Evolutionary conservation across 2,888 invertebrate genomes (phyloP).

Genomic region (Sinelater perroti): DNA sequence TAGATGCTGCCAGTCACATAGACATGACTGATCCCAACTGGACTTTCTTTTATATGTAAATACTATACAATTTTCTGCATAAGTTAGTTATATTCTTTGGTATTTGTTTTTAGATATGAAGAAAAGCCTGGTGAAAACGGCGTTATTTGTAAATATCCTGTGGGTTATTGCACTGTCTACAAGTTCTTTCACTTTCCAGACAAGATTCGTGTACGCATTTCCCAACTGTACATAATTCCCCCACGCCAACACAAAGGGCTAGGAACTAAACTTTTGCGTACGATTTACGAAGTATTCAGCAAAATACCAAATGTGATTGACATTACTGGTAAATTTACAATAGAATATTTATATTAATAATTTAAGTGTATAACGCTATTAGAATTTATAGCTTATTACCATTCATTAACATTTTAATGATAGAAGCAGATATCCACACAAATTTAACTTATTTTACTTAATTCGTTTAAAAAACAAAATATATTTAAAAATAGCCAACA

Average conservation of each 20-base stretch:
- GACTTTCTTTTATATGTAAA: slow-evolving; percentile 85
- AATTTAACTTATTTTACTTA: no score
- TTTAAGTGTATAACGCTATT: neutral
- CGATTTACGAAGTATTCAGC: slow-evolving; percentile 54
- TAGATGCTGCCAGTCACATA: slow-evolving; percentile 95
- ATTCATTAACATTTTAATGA: no score
- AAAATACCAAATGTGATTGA: slow-evolving; percentile 66
- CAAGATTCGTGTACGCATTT: slow-evolving; percentile 86
- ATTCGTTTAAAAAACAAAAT: no score
- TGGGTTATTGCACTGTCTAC: slow-evolving; percentile 92
- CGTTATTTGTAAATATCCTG: slow-evolving; percentile 81
- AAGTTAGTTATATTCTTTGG: slow-evolving; percentile 4
- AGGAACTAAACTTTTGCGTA: slow-evolving; percentile 77
- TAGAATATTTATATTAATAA: neutral
- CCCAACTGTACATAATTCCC: slow-evolving; percentile 93
- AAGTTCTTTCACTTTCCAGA: slow-evolving; percentile 94
- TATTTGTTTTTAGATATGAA: slow-evolving; percentile 69
- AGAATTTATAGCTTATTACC: slow-evolving; percentile 1
- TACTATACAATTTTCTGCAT: slow-evolving; percentile 35
- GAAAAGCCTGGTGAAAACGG: slow-evolving; percentile 66
- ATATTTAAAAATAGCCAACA: no score
- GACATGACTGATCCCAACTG: slow-evolving; percentile 93
- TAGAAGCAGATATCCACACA: no score
- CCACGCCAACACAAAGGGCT: slow-evolving; percentile 88
- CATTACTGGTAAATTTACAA: slow-evolving; percentile 71